Evolutionary conservation across 2,797 vertebrate species (phyloP), one percentile per base, ranked within the genome.

Genomic region (Enteromius argenteus): DNA sequence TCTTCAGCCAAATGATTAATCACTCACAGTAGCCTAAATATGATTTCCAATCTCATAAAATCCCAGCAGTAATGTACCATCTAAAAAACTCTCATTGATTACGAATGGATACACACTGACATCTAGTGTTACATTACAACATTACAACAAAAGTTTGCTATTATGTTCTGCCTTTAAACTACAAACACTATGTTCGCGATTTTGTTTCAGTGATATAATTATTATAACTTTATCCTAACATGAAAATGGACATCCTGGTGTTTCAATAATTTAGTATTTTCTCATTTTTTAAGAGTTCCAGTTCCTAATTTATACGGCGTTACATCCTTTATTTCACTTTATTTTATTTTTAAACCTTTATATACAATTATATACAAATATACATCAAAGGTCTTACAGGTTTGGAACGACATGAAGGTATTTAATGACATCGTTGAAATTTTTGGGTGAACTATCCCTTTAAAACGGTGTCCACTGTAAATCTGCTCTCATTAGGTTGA

Each of bases 91-190:
- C 11, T 30, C 8, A 7, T 3, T 32, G 35, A 2, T 21, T 30
- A 74, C 1, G 49, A 83, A 35, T 49, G 27, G 62, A 66, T 49
- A 27, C 21, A 67, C 71, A 51, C 79, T 86, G 87, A 83, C 87
- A 79, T 39, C 87, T 88, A 88, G 87, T 76, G 85, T 49, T 85
- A 44, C 17, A 46, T 51, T 14, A 60, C 32, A 75, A 3, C 27
- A 72, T 39, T 69, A n/a, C 74, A 78, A 19, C 46, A 46, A 30
- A 1, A 66, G 4, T 37, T 7, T 4, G 27, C 44, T 2, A 5
- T 56, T 35, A 2, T 1, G 10, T 11, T 37, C n/a, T 46, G 44
- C 37, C 4, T 30, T 53, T 21, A 21, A 23, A 21, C 8, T 58
- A 13, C 21, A 27, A 76, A 42, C n/a, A 37, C 21, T 13, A 15